Percentiles rank a stretch among this genome's conserved stretches.
Conservation (phyloP, 2,113 vertebrate species). For the Bufo gargarizans region DNA sequence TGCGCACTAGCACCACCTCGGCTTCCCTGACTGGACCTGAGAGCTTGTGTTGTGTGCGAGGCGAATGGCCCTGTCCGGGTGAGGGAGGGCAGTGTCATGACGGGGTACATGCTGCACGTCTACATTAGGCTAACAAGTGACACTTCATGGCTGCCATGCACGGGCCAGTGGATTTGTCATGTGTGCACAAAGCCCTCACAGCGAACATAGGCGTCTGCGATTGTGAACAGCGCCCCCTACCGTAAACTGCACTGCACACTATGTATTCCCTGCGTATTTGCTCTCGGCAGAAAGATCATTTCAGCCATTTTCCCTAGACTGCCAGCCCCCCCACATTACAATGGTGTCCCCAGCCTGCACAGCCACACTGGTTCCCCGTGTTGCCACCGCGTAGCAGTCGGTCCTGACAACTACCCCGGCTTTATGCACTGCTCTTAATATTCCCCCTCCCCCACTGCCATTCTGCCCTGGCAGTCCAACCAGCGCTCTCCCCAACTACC, state of each 20-base stretch:
- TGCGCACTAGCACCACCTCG: conserved; percentile 25
- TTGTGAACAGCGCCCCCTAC: background rate
- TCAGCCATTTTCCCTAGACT: background rate
- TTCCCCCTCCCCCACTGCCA: background rate
- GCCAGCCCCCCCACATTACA: too few relatives aligned
- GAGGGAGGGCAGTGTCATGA: conserved; percentile 6
- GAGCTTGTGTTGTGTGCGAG: background rate
- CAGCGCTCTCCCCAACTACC: background rate
- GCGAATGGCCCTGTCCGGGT: background rate
- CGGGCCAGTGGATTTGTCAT: background rate
- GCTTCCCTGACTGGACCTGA: conserved; percentile 35
- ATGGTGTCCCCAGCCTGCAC: too few relatives aligned
- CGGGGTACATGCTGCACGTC: background rate
- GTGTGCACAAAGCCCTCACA: background rate
- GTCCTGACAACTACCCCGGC: background rate
- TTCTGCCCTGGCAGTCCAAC: background rate
- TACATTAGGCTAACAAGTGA: too few relatives aligned
- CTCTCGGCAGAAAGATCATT: background rate
- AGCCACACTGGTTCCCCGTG: too few relatives aligned
- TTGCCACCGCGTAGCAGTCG: too few relatives aligned
- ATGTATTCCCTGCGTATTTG: background rate
- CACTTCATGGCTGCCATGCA: too few relatives aligned
- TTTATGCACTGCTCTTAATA: background rate
- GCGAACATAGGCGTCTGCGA: background rate
- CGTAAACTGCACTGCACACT: background rate